phyloP scores from a whole-genome alignment of 1,140 invertebrate species.

The Drosophila funebris region DNA sequence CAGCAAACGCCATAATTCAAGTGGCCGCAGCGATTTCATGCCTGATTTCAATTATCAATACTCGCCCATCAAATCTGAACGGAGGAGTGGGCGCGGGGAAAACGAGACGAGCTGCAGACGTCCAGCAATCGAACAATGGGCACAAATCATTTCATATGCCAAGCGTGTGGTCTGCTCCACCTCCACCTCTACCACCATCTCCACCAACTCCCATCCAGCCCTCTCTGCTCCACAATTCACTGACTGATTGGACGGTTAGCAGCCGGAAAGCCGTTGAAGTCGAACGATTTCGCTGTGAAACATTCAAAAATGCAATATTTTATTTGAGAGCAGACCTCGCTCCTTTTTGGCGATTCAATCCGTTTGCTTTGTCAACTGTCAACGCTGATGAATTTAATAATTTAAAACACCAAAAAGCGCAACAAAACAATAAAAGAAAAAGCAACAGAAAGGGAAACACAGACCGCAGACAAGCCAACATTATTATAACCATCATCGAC shows the following conservation, averaged over 20 bases:
- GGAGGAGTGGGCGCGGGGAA: not conserved
- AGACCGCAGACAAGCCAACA: constrained; percentile 23
- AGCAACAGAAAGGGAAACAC: not conserved
- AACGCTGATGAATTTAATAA: constrained; percentile 76
- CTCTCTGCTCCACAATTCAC: not conserved
- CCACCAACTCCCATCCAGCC: not conserved
- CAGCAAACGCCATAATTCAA: constrained; percentile 79
- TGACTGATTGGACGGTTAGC: constrained; percentile 7
- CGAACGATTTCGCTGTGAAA: constrained; percentile 1
- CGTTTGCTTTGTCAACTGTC: constrained; percentile 79
- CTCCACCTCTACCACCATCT: not conserved
- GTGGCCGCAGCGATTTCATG: constrained; percentile 78
- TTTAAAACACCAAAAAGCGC: constrained; percentile 56
- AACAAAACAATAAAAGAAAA: constrained; percentile 15
- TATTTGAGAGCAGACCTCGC: constrained; percentile 73
- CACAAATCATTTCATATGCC: constrained; percentile 81
- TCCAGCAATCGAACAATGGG: constrained; percentile 70
- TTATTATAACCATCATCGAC: constrained; percentile 9
- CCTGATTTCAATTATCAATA: constrained; percentile 82
- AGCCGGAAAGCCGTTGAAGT: constrained; percentile 11
- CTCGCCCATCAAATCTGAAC: constrained; percentile 48
- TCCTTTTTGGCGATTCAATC: constrained; percentile 35
- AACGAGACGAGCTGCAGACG: constrained; percentile 30
- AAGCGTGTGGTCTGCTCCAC: constrained; percentile 64
- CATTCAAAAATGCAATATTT: constrained; percentile 53